Evolutionary conservation across 2,888 invertebrate genomes (phyloP).

Genomic region (Eretmocerus hayati): DNA sequence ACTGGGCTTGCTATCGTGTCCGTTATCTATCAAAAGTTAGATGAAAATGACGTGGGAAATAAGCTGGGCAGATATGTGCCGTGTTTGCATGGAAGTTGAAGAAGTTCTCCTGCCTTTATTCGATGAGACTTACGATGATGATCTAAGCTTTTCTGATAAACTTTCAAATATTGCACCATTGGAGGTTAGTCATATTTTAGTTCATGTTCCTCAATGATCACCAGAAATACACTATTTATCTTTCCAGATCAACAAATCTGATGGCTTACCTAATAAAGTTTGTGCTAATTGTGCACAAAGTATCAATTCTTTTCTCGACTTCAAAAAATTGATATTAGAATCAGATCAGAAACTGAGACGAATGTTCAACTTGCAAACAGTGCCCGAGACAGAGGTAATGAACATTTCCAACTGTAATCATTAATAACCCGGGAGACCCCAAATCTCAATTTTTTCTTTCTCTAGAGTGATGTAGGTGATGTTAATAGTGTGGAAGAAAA

Average conservation of each 20-base stretch:
- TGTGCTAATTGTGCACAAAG: slow-evolving; percentile 41
- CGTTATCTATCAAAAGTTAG: too few species aligned
- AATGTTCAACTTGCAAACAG: slow-evolving; percentile 30
- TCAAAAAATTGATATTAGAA: slow-evolving; percentile 37
- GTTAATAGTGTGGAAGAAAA: not conserved
- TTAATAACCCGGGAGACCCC: too few species aligned
- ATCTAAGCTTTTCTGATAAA: slow-evolving; percentile 35
- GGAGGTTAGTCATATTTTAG: slow-evolving; percentile 25
- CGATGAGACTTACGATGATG: slow-evolving; percentile 34
- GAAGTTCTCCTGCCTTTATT: slow-evolving; percentile 39
- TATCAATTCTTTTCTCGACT: slow-evolving; percentile 38
- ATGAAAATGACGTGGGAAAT: slow-evolving; percentile 18
- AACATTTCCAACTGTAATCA: too few species aligned
- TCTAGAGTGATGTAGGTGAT: slow-evolving; percentile 7
- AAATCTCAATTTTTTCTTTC: not conserved
- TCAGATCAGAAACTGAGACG: slow-evolving; percentile 37
- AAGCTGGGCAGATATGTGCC: slow-evolving; percentile 36
- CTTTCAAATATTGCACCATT: slow-evolving; percentile 38
- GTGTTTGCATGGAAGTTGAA: slow-evolving; percentile 42
- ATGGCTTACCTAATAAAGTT: slow-evolving; percentile 39
- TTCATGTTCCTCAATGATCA: not conserved
- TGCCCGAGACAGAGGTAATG: slow-evolving; percentile 2
- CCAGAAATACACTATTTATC: too few species aligned
- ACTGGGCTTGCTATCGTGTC: too few species aligned
- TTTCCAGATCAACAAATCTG: slow-evolving; percentile 37